Percentiles rank a stretch among this genome's conserved stretches.
phyloP scores from a whole-genome alignment of 2,113 vertebrate genomes.

The Poeciliopsis prolifica region DNA sequence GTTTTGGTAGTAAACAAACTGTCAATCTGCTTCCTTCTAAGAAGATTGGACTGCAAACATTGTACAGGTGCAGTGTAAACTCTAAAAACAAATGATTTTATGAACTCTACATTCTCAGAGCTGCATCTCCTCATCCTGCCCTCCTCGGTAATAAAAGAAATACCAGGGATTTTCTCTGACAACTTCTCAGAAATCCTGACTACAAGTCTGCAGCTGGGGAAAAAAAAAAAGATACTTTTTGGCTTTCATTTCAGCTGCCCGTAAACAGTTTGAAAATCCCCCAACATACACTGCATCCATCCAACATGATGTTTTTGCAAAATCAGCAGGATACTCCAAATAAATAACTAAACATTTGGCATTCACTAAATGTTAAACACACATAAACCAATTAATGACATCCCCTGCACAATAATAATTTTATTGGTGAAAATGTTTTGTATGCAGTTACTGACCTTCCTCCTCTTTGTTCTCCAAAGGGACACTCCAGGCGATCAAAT shows the following conservation, averaged over 20 bases:
- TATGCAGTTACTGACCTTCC: conserved; percentile 82
- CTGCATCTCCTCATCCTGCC: not conserved
- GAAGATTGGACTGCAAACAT: too few relatives aligned
- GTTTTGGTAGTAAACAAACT: too few relatives aligned
- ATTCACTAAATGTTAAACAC: too few relatives aligned
- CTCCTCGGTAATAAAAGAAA: not conserved
- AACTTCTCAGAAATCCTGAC: not conserved
- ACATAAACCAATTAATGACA: not conserved
- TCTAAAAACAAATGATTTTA: not conserved
- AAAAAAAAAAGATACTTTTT: not conserved
- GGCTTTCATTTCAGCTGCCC: not conserved
- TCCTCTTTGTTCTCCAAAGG: conserved; percentile 95
- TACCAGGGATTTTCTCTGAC: not conserved
- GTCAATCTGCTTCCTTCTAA: too few relatives aligned
- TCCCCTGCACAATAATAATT: not conserved
- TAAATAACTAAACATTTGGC: not conserved
- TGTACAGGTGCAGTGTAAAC: not conserved
- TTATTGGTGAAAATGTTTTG: not conserved
- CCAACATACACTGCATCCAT: not conserved
- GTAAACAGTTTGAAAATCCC: not conserved
- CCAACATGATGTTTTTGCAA: not conserved
- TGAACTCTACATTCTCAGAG: not conserved
- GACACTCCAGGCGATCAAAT: conserved; percentile 97
- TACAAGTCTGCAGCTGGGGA: not conserved
- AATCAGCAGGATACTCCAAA: not conserved